Conservation (phyloP, 2,797 vertebrate genomes). For the Sebastes flavidus region DNA sequence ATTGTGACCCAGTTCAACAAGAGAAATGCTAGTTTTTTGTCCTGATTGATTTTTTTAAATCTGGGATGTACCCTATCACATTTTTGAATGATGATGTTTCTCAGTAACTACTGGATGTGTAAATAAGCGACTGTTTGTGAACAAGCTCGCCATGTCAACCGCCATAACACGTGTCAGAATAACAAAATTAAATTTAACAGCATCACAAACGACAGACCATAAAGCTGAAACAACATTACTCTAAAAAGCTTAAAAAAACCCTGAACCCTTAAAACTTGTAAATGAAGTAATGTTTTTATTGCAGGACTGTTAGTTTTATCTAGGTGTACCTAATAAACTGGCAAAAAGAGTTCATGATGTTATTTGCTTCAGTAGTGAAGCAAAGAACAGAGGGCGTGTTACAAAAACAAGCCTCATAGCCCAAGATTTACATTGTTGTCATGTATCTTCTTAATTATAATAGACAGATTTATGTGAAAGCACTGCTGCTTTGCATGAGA, state of each 20-base stretch:
- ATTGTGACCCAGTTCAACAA: no score
- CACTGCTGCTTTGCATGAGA: slow-evolving; percentile 26
- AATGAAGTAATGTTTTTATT: not conserved
- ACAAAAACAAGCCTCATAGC: slow-evolving; percentile 14
- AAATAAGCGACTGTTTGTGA: not conserved
- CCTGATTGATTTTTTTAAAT: no score
- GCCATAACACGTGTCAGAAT: not conserved
- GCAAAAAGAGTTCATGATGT: not conserved
- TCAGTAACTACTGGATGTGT: not conserved
- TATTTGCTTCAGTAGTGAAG: not conserved
- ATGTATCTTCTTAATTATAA: slow-evolving; percentile 1
- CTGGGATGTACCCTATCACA: no score
- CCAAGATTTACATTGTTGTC: slow-evolving; percentile 1
- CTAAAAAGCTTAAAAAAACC: not conserved
- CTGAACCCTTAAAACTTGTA: not conserved
- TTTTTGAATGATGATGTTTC: no score
- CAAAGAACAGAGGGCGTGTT: not conserved
- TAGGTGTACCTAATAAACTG: not conserved
- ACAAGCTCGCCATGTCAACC: no score
- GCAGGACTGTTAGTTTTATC: not conserved
- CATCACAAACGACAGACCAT: not conserved
- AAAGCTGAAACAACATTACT: not conserved
- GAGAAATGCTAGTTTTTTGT: no score
- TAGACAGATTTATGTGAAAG: slow-evolving; percentile 3
- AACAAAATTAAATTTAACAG: not conserved